phyloP scores from a whole-genome alignment of 2,888 invertebrate genomes.

The Caenorhabditis sp. region DNA sequence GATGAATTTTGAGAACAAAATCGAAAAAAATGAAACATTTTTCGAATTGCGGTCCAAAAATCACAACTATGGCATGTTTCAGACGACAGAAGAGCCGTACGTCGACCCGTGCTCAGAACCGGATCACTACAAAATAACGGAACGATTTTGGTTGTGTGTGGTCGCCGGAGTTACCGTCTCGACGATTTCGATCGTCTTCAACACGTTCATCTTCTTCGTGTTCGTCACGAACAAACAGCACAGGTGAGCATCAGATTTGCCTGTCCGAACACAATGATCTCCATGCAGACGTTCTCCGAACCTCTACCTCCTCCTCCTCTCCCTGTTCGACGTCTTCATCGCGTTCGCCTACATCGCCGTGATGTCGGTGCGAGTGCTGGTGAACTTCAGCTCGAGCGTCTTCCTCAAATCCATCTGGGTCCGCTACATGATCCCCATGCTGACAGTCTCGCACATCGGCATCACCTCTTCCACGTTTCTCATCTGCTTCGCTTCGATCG shows the following conservation, averaged over 20 bases:
- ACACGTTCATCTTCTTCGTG: constrained; percentile 65
- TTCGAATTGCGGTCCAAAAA: background rate
- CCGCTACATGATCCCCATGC: constrained; percentile 66
- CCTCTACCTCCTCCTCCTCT: constrained; percentile 65
- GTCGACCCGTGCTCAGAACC: constrained; percentile 27
- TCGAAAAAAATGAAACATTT: too few species aligned
- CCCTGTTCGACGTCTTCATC: constrained; percentile 69
- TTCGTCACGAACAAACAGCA: constrained; percentile 67
- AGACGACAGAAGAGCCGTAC: constrained; percentile 11
- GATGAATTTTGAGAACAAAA: too few species aligned
- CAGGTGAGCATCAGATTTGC: too few species aligned
- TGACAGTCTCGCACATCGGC: constrained; percentile 65
- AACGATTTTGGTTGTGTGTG: constrained; percentile 59
- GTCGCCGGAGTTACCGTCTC: constrained; percentile 60
- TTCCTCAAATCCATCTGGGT: constrained; percentile 63
- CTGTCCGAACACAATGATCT: too few species aligned
- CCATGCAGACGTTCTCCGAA: constrained; percentile 69
- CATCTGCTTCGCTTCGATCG: constrained; percentile 71
- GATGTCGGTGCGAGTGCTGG: constrained; percentile 60
- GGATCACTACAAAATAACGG: constrained; percentile 47
- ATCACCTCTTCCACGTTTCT: constrained; percentile 69
- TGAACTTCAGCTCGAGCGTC: constrained; percentile 59
- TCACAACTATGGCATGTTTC: background rate
- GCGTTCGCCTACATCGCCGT: constrained; percentile 66
- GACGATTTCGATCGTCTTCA: constrained; percentile 63